These are phyloP conservation scores for Sphaerophoria taeniata DNA, from an alignment of 2,888 invertebrate species.

Conservation along the genomic window DNA sequence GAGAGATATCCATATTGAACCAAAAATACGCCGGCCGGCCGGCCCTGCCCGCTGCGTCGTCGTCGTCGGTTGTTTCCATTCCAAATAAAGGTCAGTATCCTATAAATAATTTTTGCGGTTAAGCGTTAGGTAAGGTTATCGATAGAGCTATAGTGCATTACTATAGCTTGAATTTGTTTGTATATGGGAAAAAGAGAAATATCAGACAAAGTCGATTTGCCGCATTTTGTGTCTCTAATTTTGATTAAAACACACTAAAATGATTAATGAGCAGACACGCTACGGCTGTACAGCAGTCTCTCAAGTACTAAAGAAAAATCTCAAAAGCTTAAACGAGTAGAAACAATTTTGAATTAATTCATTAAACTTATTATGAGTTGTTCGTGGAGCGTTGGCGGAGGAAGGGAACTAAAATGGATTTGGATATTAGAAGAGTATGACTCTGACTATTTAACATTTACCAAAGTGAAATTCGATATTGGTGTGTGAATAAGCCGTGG, in stretches of 20 bases:
- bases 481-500: too few species aligned
- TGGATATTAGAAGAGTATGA: too few species aligned
- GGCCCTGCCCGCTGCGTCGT: background rate
- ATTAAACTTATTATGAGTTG: too few species aligned
- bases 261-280: constrained; percentile 41
- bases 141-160: background rate
- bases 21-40: background rate
- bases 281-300: background rate
- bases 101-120: constrained; percentile 65
- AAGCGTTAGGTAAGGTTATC: constrained; percentile 55
- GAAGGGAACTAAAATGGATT: too few species aligned
- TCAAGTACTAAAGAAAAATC: background rate
- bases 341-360: too few species aligned
- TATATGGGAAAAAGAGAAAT: constrained; percentile 1
- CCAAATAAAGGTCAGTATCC: constrained; percentile 70
- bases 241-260: constrained; percentile 60
- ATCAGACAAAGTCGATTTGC: constrained; percentile 52
- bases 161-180: background rate
- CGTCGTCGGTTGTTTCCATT: constrained; percentile 42
- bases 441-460: too few species aligned
- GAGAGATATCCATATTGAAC: background rate
- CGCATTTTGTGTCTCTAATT: constrained; percentile 58
- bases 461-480: too few species aligned
- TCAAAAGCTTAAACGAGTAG: background rate
- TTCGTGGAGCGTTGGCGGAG: too few species aligned